phyloP scores from a whole-genome alignment of 2,113 vertebrate genomes.

The Perca fluviatilis region DNA sequence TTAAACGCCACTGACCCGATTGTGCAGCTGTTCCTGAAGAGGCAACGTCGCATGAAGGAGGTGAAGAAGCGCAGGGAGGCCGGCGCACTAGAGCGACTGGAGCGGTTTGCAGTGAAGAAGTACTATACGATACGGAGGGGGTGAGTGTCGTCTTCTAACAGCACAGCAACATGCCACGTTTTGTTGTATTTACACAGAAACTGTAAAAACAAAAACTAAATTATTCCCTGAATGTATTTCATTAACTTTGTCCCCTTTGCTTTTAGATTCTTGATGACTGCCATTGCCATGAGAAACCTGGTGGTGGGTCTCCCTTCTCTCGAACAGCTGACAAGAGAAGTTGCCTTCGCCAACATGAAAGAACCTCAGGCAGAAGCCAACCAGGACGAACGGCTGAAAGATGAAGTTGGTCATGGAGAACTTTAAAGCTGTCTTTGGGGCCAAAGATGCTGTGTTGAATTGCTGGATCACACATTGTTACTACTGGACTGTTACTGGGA shows the following conservation, averaged over 20 bases:
- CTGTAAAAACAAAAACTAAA: neutral
- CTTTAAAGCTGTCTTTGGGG: conserved; percentile 63
- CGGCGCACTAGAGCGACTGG: conserved; percentile 80
- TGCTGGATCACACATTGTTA: conserved; percentile 42
- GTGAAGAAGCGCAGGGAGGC: conserved; percentile 85
- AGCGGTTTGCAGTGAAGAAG: conserved; percentile 88
- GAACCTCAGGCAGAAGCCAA: conserved; percentile 64
- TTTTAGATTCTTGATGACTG: conserved; percentile 91
- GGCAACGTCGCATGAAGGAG: conserved; percentile 87
- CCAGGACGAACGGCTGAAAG: conserved; percentile 72
- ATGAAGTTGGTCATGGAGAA: conserved; percentile 80
- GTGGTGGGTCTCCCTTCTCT: conserved; percentile 88
- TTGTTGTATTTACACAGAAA: neutral
- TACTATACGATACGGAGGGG: conserved; percentile 90
- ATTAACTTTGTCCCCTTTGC: neutral
- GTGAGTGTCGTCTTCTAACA: conserved; percentile 74
- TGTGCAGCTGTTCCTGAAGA: conserved; percentile 87
- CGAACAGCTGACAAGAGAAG: conserved; percentile 90
- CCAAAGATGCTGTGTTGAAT: neutral
- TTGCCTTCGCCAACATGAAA: conserved; percentile 90
- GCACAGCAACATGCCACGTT: neutral
- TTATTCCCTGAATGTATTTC: neutral
- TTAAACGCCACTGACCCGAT: conserved; percentile 85
- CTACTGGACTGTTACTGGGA: conserved; percentile 67
- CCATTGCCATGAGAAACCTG: conserved; percentile 92